Percentiles rank a stretch among this genome's conserved stretches.
These are phyloP conservation scores for Melieria omissa DNA, from an alignment of 2,888 invertebrate species.

Conservation along the genomic window DNA sequence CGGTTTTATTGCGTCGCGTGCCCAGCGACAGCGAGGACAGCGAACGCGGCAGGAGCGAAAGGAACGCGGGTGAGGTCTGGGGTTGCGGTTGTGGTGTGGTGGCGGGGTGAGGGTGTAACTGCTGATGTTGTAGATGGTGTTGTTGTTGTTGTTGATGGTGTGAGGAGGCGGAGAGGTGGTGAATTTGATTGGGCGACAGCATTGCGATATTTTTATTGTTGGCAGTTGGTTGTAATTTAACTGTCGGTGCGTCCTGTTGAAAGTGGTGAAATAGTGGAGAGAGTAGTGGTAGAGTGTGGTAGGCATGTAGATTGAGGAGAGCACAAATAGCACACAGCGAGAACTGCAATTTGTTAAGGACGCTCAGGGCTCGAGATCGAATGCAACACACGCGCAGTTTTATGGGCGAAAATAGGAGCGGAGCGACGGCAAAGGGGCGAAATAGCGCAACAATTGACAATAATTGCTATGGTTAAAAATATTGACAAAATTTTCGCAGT, in stretches of 20 bases:
- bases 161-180: slow-evolving; percentile 55
- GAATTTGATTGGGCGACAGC: slow-evolving; percentile 60
- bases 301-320: background rate
- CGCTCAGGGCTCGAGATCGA: no score
- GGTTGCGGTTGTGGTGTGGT: slow-evolving; percentile 55
- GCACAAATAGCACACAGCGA: no score
- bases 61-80: slow-evolving; percentile 65
- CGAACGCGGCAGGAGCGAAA: slow-evolving; percentile 67
- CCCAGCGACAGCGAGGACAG: slow-evolving; percentile 67
- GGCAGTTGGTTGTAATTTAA: slow-evolving; percentile 55
- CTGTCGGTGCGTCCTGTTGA: slow-evolving; percentile 61
- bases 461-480: no score
- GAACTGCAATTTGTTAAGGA: no score
- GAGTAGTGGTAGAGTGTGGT: slow-evolving; percentile 11
- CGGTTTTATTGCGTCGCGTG: slow-evolving; percentile 64
- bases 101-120: slow-evolving; percentile 48
- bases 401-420: no score
- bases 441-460: no score
- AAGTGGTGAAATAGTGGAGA: slow-evolving; percentile 32
- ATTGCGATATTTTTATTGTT: slow-evolving; percentile 55
- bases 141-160: slow-evolving; percentile 51
- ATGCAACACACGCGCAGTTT: no score
- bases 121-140: slow-evolving; percentile 49
- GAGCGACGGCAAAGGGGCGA: no score
- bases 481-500: no score